Evolutionary conservation across 2,113 vertebrate genomes (phyloP).

Genomic region (Jacana jacana): DNA sequence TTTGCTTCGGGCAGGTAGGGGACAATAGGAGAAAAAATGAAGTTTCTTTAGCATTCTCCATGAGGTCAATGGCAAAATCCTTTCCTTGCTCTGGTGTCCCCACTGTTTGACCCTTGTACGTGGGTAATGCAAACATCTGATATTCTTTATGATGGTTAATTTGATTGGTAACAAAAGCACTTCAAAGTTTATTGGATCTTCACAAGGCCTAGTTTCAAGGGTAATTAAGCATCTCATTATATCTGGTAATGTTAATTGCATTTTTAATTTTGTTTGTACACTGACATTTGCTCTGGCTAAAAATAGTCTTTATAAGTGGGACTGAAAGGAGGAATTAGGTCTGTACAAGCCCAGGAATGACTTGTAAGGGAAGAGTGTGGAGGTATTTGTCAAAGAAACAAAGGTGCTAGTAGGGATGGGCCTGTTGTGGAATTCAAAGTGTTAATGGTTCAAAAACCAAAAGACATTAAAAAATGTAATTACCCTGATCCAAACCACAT

Average conservation of each 20-base stretch:
- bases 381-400: not conserved
- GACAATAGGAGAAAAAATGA: not conserved
- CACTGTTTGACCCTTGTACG: fast-evolving
- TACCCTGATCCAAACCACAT: not conserved
- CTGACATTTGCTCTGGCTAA: constrained; percentile 58
- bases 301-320: constrained; percentile 8
- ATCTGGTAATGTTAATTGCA: constrained; percentile 60
- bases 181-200: constrained; percentile 28
- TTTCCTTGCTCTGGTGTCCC: not conserved
- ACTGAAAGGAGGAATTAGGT: not conserved
- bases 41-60: not conserved
- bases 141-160: not conserved
- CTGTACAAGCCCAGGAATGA: not conserved
- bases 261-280: constrained; percentile 66
- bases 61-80: not conserved
- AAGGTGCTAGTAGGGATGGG: not conserved
- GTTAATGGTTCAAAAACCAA: not conserved
- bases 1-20: not conserved
- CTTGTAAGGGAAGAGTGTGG: not conserved
- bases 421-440: not conserved
- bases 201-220: constrained; percentile 48
- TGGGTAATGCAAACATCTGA: not conserved
- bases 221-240: constrained; percentile 69
- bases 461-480: not conserved
- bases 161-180: constrained; percentile 7